Evolutionary conservation across 1,140 invertebrate genomes (phyloP), one percentile per base, ranked within the genome.

Genomic region (Zaprionus camerounensis): DNA sequence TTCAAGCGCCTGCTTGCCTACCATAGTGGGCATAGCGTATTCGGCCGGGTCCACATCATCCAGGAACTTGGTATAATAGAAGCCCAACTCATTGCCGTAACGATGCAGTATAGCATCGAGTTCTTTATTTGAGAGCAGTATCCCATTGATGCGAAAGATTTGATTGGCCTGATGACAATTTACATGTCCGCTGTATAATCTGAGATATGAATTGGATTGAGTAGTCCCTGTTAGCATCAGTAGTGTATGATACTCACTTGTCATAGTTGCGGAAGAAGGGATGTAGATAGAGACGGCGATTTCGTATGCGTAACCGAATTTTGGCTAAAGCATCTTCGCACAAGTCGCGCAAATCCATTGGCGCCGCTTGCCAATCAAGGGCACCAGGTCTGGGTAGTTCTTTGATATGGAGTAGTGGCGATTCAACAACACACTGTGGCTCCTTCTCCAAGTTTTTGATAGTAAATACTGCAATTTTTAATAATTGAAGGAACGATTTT

Each of bases 41-140:
- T 92, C 91, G 0, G 83, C 82, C 1, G 92, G 91, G 78, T 92
- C 92, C 4, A 88, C 93, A 84, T 96, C 95, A 49, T 94, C 93
- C 28, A 96, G 87, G 71, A 96, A 95, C 71, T 94, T 94, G 41
- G 94, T 93, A 82, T 96, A 96, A 92, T 95, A 95, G 82, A 96
- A 96, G 20, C 96, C 96, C 66, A 95, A 88, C 81, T 96, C 94
- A 83, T 96, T 95, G 55, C 94, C 94, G 86, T 96, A 96, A 55
- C 95, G 93, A 72, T 93, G 92, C 75, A 96, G 94, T 17, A 96
- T 93, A n/a, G 95, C 94, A 53, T 94, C 94, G n/a, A 96, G 82
- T 82, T 96, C 95, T 76, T 94, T 93, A 55, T 94, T 91, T 0
- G 95, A 94, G 3, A 95, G 92, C 34, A 96, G 92, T 80, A 96